A percentile compares a stretch with the other conserved stretches of the same genome.
phyloP scores from a whole-genome alignment of 2,797 vertebrate species.

The Sebastes itinus region DNA sequence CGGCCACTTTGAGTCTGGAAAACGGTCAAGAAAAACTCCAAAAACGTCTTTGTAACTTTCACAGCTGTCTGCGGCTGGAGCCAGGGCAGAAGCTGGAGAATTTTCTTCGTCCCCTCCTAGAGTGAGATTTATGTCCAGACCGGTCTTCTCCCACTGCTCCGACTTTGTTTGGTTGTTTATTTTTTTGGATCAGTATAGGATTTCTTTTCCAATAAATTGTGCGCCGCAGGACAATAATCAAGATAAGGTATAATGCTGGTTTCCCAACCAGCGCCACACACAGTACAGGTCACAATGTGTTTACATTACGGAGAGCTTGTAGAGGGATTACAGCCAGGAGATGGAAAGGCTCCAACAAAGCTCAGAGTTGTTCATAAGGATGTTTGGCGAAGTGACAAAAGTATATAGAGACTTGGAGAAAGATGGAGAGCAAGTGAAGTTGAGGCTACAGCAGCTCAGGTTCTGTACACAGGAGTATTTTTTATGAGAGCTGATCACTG shows the following conservation, averaged over 20 bases:
- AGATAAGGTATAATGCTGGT: conserved; percentile 24
- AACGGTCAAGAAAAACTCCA: conserved; percentile 69
- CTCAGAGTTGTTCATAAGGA: conserved; percentile 53
- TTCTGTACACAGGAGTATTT: background rate
- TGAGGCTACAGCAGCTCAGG: conserved; percentile 10
- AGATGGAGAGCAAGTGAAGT: conserved; percentile 10
- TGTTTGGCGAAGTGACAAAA: conserved; percentile 55
- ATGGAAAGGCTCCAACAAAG: conserved; percentile 51
- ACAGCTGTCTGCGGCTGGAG: conserved; percentile 64
- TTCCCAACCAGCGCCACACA: conserved; percentile 51
- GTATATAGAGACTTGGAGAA: conserved; percentile 31
- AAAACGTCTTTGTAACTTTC: conserved; percentile 52
- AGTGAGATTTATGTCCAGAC: conserved; percentile 47
- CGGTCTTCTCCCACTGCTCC: conserved; percentile 16
- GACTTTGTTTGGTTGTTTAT: conserved; percentile 49
- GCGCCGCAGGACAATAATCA: conserved; percentile 45
- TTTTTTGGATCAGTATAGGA: conserved; percentile 33
- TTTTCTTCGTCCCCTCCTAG: conserved; percentile 19
- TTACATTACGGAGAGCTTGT: conserved; percentile 61
- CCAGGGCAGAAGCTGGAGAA: conserved; percentile 55
- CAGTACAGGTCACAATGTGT: conserved; percentile 54
- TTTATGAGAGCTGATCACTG: conserved; percentile 8
- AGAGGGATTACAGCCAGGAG: conserved; percentile 46
- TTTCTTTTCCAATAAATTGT: conserved; percentile 44
- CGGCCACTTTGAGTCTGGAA: conserved; percentile 68